Conservation (phyloP, 2,113 vertebrate genomes). For the Strix aluco region DNA sequence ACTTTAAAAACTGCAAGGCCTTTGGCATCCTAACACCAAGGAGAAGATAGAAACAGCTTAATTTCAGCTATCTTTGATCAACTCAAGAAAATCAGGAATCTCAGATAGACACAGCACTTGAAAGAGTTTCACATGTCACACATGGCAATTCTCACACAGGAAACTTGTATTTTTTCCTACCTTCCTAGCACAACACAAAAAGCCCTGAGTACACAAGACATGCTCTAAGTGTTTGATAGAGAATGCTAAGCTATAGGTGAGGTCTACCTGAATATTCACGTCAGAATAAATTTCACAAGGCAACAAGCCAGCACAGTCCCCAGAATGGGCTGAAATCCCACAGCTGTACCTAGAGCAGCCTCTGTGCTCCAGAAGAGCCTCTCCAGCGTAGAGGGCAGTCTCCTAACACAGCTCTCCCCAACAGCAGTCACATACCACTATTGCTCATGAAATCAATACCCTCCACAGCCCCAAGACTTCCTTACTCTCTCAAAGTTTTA, state of each 20-base stretch:
- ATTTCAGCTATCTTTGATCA: background rate
- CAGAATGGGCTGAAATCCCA: background rate
- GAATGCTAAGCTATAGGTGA: background rate
- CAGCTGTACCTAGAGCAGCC: background rate
- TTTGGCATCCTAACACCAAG: background rate
- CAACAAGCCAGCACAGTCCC: rapidly evolving
- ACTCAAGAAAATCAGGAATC: background rate
- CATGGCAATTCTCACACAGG: background rate
- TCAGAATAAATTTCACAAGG: background rate
- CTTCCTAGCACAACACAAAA: background rate
- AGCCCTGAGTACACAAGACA: too few relatives aligned
- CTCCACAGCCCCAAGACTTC: background rate
- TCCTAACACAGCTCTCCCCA: background rate
- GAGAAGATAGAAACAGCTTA: background rate
- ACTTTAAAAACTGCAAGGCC: background rate
- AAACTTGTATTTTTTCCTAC: background rate
- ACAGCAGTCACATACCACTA: rapidly evolving
- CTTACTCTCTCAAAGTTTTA: background rate
- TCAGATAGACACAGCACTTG: background rate
- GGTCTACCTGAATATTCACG: background rate
- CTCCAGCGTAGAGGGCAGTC: background rate
- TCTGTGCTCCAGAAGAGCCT: background rate
- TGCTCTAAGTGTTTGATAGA: background rate
- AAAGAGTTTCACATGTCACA: background rate
- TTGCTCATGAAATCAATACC: background rate